These are phyloP conservation scores for Halcyon smyrnensis DNA, from an alignment of 2,797 vertebrate genomes.

Conservation along the genomic window DNA sequence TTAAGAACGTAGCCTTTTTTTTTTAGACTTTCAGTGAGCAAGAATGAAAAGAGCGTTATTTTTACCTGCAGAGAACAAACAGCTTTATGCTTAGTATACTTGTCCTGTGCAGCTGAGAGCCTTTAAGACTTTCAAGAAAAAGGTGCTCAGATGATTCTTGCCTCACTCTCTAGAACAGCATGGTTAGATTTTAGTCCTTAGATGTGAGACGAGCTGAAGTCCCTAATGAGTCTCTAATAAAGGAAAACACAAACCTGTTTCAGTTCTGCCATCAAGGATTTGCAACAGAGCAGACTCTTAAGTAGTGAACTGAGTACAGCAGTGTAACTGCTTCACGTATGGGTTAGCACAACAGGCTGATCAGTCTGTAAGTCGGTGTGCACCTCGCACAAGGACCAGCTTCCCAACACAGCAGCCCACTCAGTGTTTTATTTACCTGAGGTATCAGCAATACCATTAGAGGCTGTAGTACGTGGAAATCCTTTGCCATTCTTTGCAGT, in stretches of 20 bases:
- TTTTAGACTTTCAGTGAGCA: background rate
- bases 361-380: fast-evolving
- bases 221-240: background rate
- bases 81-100: background rate
- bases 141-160: background rate
- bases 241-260: background rate
- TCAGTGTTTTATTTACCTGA: background rate
- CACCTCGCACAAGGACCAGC: background rate
- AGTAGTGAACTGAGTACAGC: background rate
- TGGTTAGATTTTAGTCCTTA: background rate
- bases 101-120: background rate
- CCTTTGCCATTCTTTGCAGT: background rate
- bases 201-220: background rate
- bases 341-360: background rate
- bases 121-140: background rate
- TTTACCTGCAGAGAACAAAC: background rate
- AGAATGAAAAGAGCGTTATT: background rate
- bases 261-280: background rate
- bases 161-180: background rate
- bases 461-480: background rate
- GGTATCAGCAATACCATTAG: background rate
- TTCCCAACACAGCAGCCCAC: background rate
- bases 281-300: background rate
- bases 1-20: background rate
- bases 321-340: background rate